Evolutionary conservation across 53 echinoderm and acorn worm genomes (phyloP), one percentile per base, ranked within the genome.

Genomic region (Astropecten irregularis): DNA sequence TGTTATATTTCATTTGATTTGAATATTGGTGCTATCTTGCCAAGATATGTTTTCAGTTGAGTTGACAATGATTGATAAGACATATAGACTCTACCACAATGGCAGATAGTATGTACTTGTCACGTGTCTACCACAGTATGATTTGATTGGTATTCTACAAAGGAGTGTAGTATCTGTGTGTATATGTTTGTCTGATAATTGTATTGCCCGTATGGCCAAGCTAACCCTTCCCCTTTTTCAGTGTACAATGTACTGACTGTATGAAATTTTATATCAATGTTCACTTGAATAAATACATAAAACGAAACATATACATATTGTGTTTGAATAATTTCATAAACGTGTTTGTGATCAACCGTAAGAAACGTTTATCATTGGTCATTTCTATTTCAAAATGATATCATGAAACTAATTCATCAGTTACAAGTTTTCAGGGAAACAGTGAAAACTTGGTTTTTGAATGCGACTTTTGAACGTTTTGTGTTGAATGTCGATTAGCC

Each of bases 251-350:
- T 79, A 79, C 79, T 79, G 79, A 79, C 79, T 79, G 36, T 57
- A 56, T 51, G 22, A 73, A 40, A 85, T 85, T 85, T 85, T 85
- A 85, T 85, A 85, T 85, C 66, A 54, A 85, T 85, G 86, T 85
- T 76, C 76, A 85, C 74, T 85, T 85, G 86, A 76, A 85, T 74
- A 85, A 71, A 85, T 61, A 85, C 38, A 66, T 30, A 54, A 85
- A 73, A 85, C 21, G 53, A 65, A 85, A 42, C 3, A 84, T 19
- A 15, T 46, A 68, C 22, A 51, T 14, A 40, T 37, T 21, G 9
- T 76, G 58, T 18, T 19, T 38, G 39, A 42, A 42, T 6, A 42
- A 42, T 42, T 42, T 11, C n/a, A n/a, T n/a, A n/a, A n/a, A n/a
- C n/a, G n/a, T n/a, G n/a, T n/a, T n/a, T n/a, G n/a, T n/a, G n/a